Conservation (phyloP, 1,140 invertebrate genomes). For the Arion vulgaris region DNA sequence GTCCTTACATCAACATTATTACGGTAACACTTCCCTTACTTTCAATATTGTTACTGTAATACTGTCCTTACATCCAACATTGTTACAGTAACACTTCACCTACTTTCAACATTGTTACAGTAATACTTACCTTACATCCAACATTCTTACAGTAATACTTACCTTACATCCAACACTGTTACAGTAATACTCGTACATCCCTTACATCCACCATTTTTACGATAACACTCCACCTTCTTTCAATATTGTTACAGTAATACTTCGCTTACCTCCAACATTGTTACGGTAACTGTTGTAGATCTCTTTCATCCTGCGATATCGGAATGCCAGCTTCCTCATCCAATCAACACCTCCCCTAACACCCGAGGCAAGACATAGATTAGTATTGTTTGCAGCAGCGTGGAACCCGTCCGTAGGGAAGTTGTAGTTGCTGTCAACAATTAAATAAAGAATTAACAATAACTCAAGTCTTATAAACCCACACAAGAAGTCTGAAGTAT, state of each 20-base stretch:
- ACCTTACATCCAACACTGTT: too few relatives aligned
- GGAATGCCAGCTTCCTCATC: slow-evolving; percentile 97
- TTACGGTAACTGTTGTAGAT: slow-evolving; percentile 11
- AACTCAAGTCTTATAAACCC: too few relatives aligned
- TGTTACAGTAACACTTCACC: slow-evolving; percentile 50
- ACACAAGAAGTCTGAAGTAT: too few relatives aligned
- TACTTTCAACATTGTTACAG: slow-evolving; percentile 84
- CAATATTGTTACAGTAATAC: not conserved
- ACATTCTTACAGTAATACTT: not conserved
- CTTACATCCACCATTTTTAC: too few relatives aligned
- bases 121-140: too few relatives aligned
- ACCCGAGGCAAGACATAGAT: slow-evolving; percentile 80
- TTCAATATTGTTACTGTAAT: not conserved
- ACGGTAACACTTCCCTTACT: too few relatives aligned
- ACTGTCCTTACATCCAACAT: not conserved
- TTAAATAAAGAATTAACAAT: too few relatives aligned
- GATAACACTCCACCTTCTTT: too few relatives aligned
- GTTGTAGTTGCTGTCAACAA: slow-evolving; percentile 85
- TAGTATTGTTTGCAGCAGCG: slow-evolving; percentile 78
- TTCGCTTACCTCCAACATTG: slow-evolving; percentile 81
- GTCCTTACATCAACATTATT: too few relatives aligned
- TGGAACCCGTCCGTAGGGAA: slow-evolving; percentile 94
- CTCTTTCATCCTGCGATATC: slow-evolving; percentile 77
- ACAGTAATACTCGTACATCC: too few relatives aligned
- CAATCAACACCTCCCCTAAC: slow-evolving; percentile 90